Conservation (phyloP, 2,797 vertebrate genomes). For the Uromys caudimaculatus region DNA sequence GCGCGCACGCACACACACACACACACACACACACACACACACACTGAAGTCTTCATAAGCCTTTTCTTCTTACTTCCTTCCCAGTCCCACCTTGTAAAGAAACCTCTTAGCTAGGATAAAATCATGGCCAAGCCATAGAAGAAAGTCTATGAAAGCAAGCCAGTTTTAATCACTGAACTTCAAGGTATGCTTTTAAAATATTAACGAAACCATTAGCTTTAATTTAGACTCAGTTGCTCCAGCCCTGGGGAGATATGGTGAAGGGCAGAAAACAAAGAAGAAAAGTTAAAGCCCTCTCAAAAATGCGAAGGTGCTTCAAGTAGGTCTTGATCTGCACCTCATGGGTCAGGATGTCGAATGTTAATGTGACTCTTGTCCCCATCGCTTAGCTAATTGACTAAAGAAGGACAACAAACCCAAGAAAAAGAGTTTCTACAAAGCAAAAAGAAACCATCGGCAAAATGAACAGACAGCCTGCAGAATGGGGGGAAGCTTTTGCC, state of each 20-base stretch:
- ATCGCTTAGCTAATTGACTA: neutral
- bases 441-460: neutral
- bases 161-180: slow-evolving; percentile 53
- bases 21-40: neutral
- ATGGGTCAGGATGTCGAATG: neutral
- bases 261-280: neutral
- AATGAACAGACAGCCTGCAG: neutral
- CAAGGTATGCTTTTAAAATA: slow-evolving; percentile 58
- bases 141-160: slow-evolving; percentile 22
- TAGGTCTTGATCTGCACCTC: neutral
- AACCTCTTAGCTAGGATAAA: slow-evolving; percentile 23
- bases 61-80: neutral
- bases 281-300: neutral
- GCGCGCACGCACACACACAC: rapidly evolving
- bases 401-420: neutral
- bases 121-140: slow-evolving; percentile 49
- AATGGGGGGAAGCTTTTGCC: neutral
- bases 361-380: neutral
- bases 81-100: neutral
- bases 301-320: neutral
- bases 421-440: neutral
- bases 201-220: slow-evolving; percentile 58
- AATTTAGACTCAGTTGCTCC: slow-evolving; percentile 46
- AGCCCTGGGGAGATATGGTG: neutral
- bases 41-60: neutral